phyloP scores from a whole-genome alignment of 2,888 invertebrate species.

The Aricia artaxerxes region DNA sequence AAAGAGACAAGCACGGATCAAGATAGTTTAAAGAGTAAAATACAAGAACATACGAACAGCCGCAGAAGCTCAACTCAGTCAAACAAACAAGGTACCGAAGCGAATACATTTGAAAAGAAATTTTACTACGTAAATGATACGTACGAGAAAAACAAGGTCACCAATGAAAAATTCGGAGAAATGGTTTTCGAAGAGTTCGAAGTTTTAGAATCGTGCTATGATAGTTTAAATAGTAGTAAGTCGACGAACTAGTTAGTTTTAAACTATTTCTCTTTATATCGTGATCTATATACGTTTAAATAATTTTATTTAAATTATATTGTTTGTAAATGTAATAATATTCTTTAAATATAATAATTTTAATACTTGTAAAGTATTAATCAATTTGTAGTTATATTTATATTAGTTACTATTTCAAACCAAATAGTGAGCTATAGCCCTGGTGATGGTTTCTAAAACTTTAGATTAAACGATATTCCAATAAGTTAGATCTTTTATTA shows the following conservation, averaged over 20 bases:
- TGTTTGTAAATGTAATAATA: slow-evolving; percentile 59
- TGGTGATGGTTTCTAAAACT: slow-evolving; percentile 72
- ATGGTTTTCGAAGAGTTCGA: slow-evolving; percentile 93
- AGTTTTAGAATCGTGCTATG: slow-evolving; percentile 82
- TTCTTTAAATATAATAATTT: slow-evolving; percentile 53
- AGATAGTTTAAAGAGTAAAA: neutral
- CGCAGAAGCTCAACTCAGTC: slow-evolving; percentile 45
- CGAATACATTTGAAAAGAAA: slow-evolving; percentile 77
- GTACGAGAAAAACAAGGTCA: slow-evolving; percentile 76
- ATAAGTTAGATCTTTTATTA: slow-evolving; percentile 46
- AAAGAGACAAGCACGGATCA: slow-evolving; percentile 39
- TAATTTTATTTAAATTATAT: slow-evolving; percentile 72
- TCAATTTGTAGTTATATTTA: slow-evolving; percentile 39
- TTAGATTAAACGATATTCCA: slow-evolving; percentile 64
- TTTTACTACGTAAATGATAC: slow-evolving; percentile 82
- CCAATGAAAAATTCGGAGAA: slow-evolving; percentile 85
- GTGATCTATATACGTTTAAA: slow-evolving; percentile 68
- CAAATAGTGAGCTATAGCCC: slow-evolving; percentile 52
- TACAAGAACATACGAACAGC: slow-evolving; percentile 34
- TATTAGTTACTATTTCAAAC: slow-evolving; percentile 49
- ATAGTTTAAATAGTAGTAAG: slow-evolving; percentile 81
- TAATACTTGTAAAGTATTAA: slow-evolving; percentile 34
- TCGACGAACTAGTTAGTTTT: slow-evolving; percentile 62
- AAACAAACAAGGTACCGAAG: slow-evolving; percentile 55
- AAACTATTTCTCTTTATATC: slow-evolving; percentile 62